phyloP scores from a whole-genome alignment of 2,113 vertebrate species.

The Erpornis zantholeuca region DNA sequence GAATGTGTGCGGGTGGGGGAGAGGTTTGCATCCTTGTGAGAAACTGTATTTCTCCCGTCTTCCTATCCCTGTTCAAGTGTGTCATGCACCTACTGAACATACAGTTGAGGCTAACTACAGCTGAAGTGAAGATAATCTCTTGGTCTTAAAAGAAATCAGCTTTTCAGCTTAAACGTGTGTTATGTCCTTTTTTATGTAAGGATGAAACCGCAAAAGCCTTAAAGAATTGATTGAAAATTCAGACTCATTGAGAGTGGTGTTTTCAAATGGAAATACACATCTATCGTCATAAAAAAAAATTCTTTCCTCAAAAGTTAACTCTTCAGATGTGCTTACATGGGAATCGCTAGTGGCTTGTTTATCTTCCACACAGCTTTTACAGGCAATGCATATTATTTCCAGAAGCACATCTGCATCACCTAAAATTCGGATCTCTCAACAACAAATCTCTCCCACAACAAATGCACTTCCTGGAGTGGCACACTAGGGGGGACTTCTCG shows the following conservation, averaged over 20 bases:
- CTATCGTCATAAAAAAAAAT: not conserved
- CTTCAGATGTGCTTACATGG: not conserved
- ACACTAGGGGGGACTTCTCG: conserved; percentile 43
- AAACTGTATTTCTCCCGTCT: not conserved
- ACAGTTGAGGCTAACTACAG: not conserved
- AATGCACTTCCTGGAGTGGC: conserved; percentile 30
- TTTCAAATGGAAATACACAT: not conserved
- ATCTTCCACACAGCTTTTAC: not conserved
- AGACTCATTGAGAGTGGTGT: not conserved
- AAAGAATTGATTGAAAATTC: not conserved
- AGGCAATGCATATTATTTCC: not conserved
- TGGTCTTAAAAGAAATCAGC: not conserved
- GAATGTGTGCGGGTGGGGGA: rapidly evolving
- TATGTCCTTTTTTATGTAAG: not conserved
- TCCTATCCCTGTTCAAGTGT: not conserved
- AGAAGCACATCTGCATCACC: not conserved
- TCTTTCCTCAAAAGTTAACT: not conserved
- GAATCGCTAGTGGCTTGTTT: not conserved
- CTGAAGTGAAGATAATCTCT: not conserved
- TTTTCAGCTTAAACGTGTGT: not conserved
- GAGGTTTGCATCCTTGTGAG: not conserved
- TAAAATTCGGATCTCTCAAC: not conserved
- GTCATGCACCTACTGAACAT: not conserved
- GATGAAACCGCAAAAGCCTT: not conserved
- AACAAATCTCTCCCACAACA: not conserved